Evolutionary conservation across 2,888 invertebrate genomes (phyloP), one percentile per base, ranked within the genome.

Genomic region (Lordiphosa andalusiaca): DNA sequence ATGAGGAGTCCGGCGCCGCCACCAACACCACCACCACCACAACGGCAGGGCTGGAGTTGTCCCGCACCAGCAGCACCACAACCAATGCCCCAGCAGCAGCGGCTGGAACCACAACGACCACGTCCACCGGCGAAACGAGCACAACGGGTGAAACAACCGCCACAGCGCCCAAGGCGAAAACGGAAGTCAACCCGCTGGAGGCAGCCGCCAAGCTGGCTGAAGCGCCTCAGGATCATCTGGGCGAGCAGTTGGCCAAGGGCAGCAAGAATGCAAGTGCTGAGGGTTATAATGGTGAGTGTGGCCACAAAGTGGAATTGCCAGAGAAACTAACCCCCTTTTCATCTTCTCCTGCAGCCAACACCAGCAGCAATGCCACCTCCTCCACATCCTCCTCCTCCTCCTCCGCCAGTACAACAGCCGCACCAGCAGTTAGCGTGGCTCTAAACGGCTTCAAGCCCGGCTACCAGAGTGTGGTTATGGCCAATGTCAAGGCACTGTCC

Each of bases 391-490:
- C 57, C 30, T 30, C 30, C 30, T n/a, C n/a, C n/a, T 2, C 67
- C 5, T 50, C 73, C 39, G 52, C 69, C 13, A 64, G 56, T 40
- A 60, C 70, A 35, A 59, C 72, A 40, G 55, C 68, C 12, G 48
- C 73, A 39, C 64, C 73, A 1, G 39, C 69, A 1, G 67, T 69
- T 21, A 68, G 70, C 30, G 71, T 76, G 9, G 64, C 71, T 9
- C 19, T 82, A 4, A 84, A 84, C 30, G 84, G 80, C 41, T 84
- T 84, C 36, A 84, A 84, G 60, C 71, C 81, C 0, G 84, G 81
- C 59, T 83, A 83, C 37, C 78, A 78, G 44, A 76, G 64, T n/a
- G 77, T 80, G 6, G 76, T 80, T 16, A 77, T 81, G 65, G 53
- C 69, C 49, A 81, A 80, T 25, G 65, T 73, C 0, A 78, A 78